Conservation (phyloP, 2,888 invertebrate genomes). For the Phragmatobia fuliginosa region DNA sequence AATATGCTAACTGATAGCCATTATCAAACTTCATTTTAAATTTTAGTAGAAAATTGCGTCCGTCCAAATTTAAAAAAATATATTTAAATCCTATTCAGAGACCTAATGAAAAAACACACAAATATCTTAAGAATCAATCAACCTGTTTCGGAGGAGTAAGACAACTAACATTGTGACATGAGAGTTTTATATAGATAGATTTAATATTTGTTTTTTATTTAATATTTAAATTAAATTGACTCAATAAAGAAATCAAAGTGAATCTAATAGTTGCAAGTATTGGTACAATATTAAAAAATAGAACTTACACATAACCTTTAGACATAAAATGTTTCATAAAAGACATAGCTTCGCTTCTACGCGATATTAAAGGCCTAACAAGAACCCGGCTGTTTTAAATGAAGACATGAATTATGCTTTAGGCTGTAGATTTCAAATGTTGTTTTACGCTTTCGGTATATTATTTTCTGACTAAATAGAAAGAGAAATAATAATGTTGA, state of each 20-base stretch:
- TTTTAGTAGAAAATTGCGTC: no score
- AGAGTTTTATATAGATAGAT: no score
- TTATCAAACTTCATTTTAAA: no score
- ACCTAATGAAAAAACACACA: no score
- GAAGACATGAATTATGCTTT: conserved; percentile 16
- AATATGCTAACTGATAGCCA: no score
- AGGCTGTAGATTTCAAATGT: neutral
- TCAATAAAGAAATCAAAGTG: neutral
- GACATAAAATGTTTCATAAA: conserved; percentile 2
- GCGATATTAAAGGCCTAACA: conserved; percentile 1
- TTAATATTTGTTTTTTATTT: neutral
- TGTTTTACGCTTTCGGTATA: neutral
- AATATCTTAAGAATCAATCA: no score
- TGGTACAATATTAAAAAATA: neutral
- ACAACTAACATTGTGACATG: no score
- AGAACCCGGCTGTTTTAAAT: neutral
- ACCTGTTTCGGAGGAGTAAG: no score
- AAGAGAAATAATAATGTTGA: neutral
- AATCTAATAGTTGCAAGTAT: neutral
- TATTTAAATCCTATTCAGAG: no score
- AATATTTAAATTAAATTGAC: neutral
- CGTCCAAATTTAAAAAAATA: no score
- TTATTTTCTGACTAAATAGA: neutral
- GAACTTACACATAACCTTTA: neutral
- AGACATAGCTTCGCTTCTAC: conserved; percentile 4